A percentile compares a stretch with the other conserved stretches of the same genome.
These are phyloP conservation scores for Cantharis rustica DNA, from an alignment of 2,888 invertebrate species.

Conservation along the genomic window DNA sequence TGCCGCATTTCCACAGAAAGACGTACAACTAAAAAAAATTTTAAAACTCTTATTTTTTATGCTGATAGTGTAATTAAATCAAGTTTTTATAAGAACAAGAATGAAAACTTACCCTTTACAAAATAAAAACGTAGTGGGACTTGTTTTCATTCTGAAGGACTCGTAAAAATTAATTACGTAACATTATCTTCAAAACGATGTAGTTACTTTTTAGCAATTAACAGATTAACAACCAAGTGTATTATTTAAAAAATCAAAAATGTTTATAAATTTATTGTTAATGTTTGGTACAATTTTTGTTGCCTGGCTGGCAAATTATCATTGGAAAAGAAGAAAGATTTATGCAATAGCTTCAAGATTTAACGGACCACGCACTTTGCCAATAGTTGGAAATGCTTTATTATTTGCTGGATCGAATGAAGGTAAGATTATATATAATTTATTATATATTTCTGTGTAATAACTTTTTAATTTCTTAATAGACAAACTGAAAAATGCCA, in stretches of 20 bases:
- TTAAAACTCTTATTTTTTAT: too few species aligned
- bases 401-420: conserved; percentile 35
- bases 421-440: conserved; percentile 6
- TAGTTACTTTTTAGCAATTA: too few species aligned
- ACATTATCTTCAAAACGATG: too few species aligned
- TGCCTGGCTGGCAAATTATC: background rate
- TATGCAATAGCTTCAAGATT: conserved; percentile 24
- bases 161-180: too few species aligned
- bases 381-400: conserved; percentile 41
- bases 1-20: too few species aligned
- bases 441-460: background rate
- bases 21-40: too few species aligned
- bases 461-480: background rate
- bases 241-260: background rate
- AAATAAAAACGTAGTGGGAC: too few species aligned
- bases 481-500: background rate
- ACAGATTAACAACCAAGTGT: too few species aligned
- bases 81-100: too few species aligned
- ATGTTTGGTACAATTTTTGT: background rate
- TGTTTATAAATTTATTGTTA: conserved; percentile 50
- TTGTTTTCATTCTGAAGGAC: too few species aligned
- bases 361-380: conserved; percentile 39
- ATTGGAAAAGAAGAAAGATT: background rate
- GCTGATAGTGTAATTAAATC: too few species aligned
- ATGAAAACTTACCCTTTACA: too few species aligned